phyloP scores from a whole-genome alignment of 2,113 vertebrate species.

The Damaliscus lunatus region DNA sequence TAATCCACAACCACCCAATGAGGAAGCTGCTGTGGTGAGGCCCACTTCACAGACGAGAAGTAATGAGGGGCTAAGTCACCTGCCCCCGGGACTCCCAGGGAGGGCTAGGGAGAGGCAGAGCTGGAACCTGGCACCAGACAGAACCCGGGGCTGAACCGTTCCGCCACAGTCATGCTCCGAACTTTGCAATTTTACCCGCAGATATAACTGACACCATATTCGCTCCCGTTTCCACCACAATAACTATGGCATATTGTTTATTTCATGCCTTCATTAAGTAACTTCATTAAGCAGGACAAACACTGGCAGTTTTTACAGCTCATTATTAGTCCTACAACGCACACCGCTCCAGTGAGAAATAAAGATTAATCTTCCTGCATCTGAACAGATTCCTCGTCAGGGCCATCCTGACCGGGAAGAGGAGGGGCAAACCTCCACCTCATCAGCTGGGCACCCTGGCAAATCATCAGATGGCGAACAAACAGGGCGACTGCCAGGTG shows the following conservation, averaged over 20 bases:
- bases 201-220: neutral
- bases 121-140: neutral
- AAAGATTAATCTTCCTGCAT: neutral
- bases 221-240: neutral
- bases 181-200: neutral
- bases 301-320: neutral
- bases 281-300: neutral
- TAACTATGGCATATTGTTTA: too few species aligned
- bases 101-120: neutral
- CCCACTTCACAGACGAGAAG: neutral
- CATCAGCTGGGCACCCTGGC: neutral
- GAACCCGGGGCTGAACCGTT: neutral
- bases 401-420: neutral
- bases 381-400: neutral
- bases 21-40: rapidly evolving
- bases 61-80: neutral
- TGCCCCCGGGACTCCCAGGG: neutral
- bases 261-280: neutral
- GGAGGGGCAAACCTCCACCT: neutral
- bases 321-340: neutral
- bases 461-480: neutral
- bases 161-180: neutral
- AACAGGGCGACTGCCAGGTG: neutral
- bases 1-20: neutral
- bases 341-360: neutral